A percentile compares a stretch with the other conserved stretches of the same genome.
phyloP scores from a whole-genome alignment of 2,888 invertebrate species.

The Hypena proboscidalis region DNA sequence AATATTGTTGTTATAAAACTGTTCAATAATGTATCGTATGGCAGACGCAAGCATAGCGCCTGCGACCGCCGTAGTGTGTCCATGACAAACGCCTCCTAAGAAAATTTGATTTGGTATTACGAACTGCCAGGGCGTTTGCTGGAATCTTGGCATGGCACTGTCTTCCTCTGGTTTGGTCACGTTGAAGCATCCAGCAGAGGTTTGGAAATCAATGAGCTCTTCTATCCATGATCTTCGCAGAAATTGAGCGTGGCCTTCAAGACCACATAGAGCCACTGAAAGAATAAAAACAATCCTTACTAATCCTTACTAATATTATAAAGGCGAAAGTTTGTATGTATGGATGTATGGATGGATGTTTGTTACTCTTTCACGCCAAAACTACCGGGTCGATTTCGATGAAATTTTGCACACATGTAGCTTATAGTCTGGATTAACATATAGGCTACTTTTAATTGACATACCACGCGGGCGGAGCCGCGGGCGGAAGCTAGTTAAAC shows the following conservation, averaged over 20 bases:
- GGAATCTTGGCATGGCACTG: too few species aligned
- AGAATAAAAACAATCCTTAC: constrained; percentile 6
- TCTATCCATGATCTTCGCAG: constrained; percentile 51
- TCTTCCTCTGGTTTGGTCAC: constrained; percentile 1
- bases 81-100: constrained; percentile 42
- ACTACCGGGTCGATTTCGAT: too few species aligned
- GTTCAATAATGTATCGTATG: constrained; percentile 50
- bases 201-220: constrained; percentile 45
- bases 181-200: constrained; percentile 54
- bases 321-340: too few species aligned
- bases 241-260: constrained; percentile 56
- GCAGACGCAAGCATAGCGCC: constrained; percentile 41
- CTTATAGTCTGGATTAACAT: too few species aligned
- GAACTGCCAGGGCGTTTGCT: constrained; percentile 8
- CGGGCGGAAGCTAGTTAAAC: too few species aligned
- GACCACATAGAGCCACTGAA: constrained; percentile 55
- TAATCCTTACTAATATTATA: background rate
- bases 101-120: constrained; percentile 2
- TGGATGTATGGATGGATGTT: too few species aligned
- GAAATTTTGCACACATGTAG: too few species aligned
- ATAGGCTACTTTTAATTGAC: too few species aligned
- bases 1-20: constrained; percentile 9
- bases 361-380: too few species aligned
- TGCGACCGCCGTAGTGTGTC: constrained; percentile 52
- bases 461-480: too few species aligned